Base-by-base conservation (phyloP, 2,797 vertebrate genomes). In the Taeniopygia guttata region DNA sequence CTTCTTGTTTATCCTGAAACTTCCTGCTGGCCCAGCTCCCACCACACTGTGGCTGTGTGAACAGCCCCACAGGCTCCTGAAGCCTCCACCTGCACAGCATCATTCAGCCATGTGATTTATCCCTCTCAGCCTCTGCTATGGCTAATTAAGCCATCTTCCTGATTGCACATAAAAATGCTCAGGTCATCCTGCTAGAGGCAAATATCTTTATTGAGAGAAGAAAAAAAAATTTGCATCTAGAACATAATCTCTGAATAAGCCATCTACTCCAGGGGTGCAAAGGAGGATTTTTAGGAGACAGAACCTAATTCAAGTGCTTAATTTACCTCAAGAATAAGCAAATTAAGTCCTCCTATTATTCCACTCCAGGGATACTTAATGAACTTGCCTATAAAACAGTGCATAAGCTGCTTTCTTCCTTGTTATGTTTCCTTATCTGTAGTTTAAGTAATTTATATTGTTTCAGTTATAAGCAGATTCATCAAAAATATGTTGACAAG, bases 41-140 rank as follows among this genome's bases (percentile, higher is more conserved):
- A 66, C 16, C 64, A 54, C 15, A 3, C 45, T 13, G 21, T 11
- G 75, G 52, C 56, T 63, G 40, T 59, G 22, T 26, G n/a, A 79
- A 68, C 7, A 63, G 22, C 15, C 18, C 52, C 58, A 59, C 0
- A 0, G 13, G 19, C 10, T 84, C 32, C 56, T 2, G 3, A 56
- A 54, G 2, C 29, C 34, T 40, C 30, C 62, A 84, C 46, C 66
- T 5, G 0, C 2, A 4, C 15, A 59, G 49, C 29, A 7, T 51
- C 66, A 14, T 17, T 48, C 52, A 88, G 93, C 80, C 48, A 13
- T 0, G 1, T 40, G 62, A 84, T 68, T 85, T 60, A 72, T 59
- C 66, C 54, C 60, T 42, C 42, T 80, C 60, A 63, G 23, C 32
- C 85, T 84, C 67, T 40, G 32, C 38, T 45, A 16, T 25, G 34